These are phyloP conservation scores for Cremastinae sp. DNA, from an alignment of 2,888 invertebrate species.

Conservation along the genomic window DNA sequence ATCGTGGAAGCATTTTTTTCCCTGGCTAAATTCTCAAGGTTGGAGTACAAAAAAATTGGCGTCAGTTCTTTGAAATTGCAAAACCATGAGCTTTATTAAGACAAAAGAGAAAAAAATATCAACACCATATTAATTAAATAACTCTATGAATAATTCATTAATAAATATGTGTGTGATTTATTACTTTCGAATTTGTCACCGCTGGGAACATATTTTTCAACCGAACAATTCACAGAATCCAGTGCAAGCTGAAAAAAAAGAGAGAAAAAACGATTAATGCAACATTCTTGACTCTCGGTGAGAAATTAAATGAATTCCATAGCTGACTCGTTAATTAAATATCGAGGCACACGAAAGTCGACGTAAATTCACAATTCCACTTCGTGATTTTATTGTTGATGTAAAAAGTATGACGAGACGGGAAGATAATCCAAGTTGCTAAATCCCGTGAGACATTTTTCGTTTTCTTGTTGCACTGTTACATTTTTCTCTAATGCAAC, in stretches of 20 bases:
- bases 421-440: conserved; percentile 56
- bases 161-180: no score
- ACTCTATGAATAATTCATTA: no score
- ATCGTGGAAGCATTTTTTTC: conserved; percentile 39
- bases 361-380: conserved; percentile 58
- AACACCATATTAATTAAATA: no score
- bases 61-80: conserved; percentile 8
- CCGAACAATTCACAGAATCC: background rate
- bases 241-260: conserved; percentile 4
- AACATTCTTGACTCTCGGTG: conserved; percentile 21
- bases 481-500: conserved; percentile 46
- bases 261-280: conserved; percentile 24
- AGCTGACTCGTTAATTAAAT: conserved; percentile 58
- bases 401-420: conserved; percentile 56
- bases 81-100: no score
- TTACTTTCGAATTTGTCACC: no score
- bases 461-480: conserved; percentile 56
- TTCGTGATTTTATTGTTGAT: conserved; percentile 58
- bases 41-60: conserved; percentile 23
- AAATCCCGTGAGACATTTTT: conserved; percentile 57
- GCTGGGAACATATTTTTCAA: no score
- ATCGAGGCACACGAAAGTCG: conserved; percentile 51
- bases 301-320: conserved; percentile 53
- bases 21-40: conserved; percentile 34
- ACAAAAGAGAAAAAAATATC: no score